phyloP scores from a whole-genome alignment of 2,113 vertebrate species.

The Talpa occidentalis region DNA sequence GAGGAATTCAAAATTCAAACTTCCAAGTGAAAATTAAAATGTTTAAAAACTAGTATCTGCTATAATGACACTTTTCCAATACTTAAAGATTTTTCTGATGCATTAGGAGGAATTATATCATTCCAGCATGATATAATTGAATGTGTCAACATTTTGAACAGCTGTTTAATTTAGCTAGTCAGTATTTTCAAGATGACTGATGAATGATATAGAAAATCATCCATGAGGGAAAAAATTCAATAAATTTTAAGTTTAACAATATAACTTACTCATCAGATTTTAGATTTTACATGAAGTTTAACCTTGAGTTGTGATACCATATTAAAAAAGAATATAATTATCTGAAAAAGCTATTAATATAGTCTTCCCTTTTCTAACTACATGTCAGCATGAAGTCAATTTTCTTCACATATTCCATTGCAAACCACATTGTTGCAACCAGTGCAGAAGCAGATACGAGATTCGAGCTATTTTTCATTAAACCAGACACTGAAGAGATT shows the following conservation, averaged over 20 bases:
- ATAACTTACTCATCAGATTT: not conserved
- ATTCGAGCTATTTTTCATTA: not conserved
- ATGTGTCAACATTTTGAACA: not conserved
- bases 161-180: not conserved
- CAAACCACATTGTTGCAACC: not conserved
- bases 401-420: not conserved
- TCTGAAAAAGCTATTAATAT: constrained; percentile 30
- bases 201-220: constrained; percentile 6
- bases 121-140: not conserved
- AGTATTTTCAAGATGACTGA: not conserved
- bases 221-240: not conserved
- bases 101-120: not conserved
- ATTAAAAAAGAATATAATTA: not conserved
- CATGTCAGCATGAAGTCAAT: not conserved
- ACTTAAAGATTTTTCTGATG: not conserved
- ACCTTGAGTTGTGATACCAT: not conserved
- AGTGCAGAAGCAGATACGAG: not conserved
- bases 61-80: not conserved
- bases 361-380: not conserved
- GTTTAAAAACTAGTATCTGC: not conserved
- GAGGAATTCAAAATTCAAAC: not conserved
- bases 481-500: not conserved
- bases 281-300: not conserved
- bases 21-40: constrained; percentile 36
- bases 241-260: constrained; percentile 47